Conservation (phyloP, 2,888 invertebrate genomes). For the Protophormia terraenovae region DNA sequence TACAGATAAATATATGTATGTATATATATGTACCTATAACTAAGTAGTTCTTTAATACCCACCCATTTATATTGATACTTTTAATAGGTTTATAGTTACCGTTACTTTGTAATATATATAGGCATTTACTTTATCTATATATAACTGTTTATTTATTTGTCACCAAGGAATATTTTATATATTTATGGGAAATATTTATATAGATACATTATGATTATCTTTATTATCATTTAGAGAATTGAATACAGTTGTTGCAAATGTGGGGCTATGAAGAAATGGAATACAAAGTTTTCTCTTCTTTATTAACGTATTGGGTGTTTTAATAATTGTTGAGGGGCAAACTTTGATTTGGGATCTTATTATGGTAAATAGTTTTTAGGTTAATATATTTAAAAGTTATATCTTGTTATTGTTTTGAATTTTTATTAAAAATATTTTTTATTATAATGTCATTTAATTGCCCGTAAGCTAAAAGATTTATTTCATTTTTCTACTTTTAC, state of each 20-base stretch:
- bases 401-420: background rate
- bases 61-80: constrained; percentile 11
- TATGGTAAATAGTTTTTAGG: background rate
- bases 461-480: background rate
- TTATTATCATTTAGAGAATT: constrained; percentile 33
- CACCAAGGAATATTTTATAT: constrained; percentile 55
- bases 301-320: background rate
- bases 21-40: too few species aligned
- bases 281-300: background rate
- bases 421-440: background rate
- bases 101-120: background rate
- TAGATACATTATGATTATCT: constrained; percentile 26
- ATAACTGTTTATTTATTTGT: constrained; percentile 60
- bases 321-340: background rate
- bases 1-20: background rate
- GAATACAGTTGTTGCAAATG: background rate
- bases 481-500: background rate
- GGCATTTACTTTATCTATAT: constrained; percentile 15
- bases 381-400: too few species aligned
- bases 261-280: background rate
- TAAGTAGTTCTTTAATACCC: background rate
- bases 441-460: background rate
- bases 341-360: background rate
- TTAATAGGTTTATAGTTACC: constrained; percentile 32
- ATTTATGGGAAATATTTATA: background rate